Percentiles rank a stretch among this genome's conserved stretches.
These are phyloP conservation scores for Lophochroa leadbeateri DNA, from an alignment of 2,113 vertebrate genomes.

Conservation along the genomic window DNA sequence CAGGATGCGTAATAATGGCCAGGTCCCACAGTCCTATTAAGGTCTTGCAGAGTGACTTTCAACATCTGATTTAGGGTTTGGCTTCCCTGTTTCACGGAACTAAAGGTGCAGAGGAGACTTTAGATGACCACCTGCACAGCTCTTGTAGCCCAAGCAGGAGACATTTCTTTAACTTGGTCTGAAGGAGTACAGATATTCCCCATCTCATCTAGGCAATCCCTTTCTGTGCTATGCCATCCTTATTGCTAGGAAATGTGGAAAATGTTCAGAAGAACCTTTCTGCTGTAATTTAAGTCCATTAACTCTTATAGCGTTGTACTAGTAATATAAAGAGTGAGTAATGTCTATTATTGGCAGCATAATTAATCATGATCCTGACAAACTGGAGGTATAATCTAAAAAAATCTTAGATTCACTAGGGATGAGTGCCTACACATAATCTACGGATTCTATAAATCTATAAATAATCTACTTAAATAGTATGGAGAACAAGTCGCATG, in stretches of 20 bases:
- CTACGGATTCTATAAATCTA: neutral
- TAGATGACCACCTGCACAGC: neutral
- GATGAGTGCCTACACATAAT: neutral
- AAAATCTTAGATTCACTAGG: neutral
- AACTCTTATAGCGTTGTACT: neutral
- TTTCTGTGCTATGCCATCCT: neutral
- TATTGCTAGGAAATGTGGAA: neutral
- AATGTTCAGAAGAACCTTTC: neutral
- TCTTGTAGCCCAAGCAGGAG: neutral
- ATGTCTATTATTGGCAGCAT: neutral
- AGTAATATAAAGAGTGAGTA: neutral
- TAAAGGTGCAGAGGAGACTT: neutral
- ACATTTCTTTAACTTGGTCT: neutral
- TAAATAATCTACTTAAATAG: neutral
- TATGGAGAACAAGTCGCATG: neutral
- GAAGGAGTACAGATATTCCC: neutral
- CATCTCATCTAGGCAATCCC: neutral
- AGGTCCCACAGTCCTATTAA: neutral
- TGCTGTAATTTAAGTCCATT: neutral
- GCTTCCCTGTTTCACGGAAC: neutral
- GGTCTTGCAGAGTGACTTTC: neutral
- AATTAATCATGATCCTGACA: neutral
- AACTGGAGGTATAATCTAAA: neutral
- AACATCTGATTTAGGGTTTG: neutral
- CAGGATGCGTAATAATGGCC: neutral